A percentile compares a stretch with the other conserved stretches of the same genome.
phyloP scores from a whole-genome alignment of 1,140 invertebrate species.

The Choristoneura fumiferana region DNA sequence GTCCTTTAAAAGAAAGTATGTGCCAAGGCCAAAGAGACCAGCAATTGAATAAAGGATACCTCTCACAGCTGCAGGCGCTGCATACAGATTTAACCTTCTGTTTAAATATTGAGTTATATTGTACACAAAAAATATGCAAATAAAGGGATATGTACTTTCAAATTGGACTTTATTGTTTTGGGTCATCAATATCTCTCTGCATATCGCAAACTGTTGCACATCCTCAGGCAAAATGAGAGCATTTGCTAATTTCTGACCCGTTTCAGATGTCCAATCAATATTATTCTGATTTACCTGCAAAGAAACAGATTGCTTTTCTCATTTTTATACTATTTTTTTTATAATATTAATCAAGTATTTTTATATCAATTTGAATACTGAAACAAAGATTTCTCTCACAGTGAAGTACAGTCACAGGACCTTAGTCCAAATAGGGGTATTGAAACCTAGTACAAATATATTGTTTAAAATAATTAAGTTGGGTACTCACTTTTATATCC shows the following conservation, averaged over 20 bases:
- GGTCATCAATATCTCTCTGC: slow-evolving; percentile 82
- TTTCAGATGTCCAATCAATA: slow-evolving; percentile 81
- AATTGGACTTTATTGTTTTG: slow-evolving; percentile 78
- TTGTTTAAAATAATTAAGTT: too few relatives aligned
- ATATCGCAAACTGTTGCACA: slow-evolving; percentile 88
- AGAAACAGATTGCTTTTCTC: slow-evolving; percentile 17
- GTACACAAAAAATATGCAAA: slow-evolving; percentile 73
- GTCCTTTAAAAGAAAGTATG: slow-evolving; percentile 84
- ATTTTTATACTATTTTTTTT: not conserved
- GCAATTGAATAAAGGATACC: slow-evolving; percentile 79
- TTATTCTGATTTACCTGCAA: slow-evolving; percentile 78
- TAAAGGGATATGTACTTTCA: slow-evolving; percentile 74
- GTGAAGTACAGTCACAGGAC: too few relatives aligned
- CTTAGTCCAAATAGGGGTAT: too few relatives aligned
- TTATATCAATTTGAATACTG: too few relatives aligned
- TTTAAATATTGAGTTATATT: slow-evolving; percentile 75
- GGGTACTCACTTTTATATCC: slow-evolving; percentile 46
- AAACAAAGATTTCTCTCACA: too few relatives aligned
- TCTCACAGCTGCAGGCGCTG: slow-evolving; percentile 73
- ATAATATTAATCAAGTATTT: not conserved
- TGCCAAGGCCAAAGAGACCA: slow-evolving; percentile 78
- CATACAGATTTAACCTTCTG: slow-evolving; percentile 78
- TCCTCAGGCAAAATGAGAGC: slow-evolving; percentile 85
- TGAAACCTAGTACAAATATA: too few relatives aligned
- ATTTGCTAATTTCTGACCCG: slow-evolving; percentile 80